Evolutionary conservation across 64 coral and sea anemone species (phyloP).

Genomic region (Anthopleura sola): DNA sequence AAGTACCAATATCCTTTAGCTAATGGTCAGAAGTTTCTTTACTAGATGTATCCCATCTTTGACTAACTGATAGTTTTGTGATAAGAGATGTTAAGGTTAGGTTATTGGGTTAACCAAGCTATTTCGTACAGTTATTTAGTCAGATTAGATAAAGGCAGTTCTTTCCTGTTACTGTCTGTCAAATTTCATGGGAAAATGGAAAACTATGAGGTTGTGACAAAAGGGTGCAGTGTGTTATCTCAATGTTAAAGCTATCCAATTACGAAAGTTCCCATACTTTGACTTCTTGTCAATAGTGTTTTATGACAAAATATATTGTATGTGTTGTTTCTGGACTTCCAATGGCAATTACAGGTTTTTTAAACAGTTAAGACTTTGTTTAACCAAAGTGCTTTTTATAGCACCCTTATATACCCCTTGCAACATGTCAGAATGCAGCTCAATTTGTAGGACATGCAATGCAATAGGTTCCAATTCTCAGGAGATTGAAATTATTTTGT

Average conservation of each 20-base stretch:
- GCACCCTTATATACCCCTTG: too few species aligned
- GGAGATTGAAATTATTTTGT: too few species aligned
- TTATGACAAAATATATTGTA: too few species aligned
- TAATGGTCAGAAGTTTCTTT: constrained; percentile 5
- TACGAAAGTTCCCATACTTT: too few species aligned
- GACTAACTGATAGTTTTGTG: background rate
- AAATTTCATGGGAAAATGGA: background rate
- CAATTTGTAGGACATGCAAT: too few species aligned
- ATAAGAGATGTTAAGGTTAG: background rate
- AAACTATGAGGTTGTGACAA: background rate
- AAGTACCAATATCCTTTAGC: constrained; percentile 1
- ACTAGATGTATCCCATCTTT: background rate
- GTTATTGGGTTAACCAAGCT: background rate
- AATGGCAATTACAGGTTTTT: too few species aligned
- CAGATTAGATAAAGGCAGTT: constrained; percentile 1
- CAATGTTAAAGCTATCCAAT: background rate
- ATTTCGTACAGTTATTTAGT: background rate
- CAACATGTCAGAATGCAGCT: too few species aligned
- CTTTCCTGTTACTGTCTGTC: constrained; percentile 7
- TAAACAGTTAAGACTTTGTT: too few species aligned
- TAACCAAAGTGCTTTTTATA: too few species aligned
- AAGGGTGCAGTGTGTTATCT: background rate
- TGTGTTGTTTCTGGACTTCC: too few species aligned
- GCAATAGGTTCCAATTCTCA: too few species aligned
- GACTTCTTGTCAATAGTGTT: too few species aligned